Evolutionary conservation across 2,113 vertebrate genomes (phyloP), one percentile per base, ranked within the genome.

Genomic region (Riparia riparia): DNA sequence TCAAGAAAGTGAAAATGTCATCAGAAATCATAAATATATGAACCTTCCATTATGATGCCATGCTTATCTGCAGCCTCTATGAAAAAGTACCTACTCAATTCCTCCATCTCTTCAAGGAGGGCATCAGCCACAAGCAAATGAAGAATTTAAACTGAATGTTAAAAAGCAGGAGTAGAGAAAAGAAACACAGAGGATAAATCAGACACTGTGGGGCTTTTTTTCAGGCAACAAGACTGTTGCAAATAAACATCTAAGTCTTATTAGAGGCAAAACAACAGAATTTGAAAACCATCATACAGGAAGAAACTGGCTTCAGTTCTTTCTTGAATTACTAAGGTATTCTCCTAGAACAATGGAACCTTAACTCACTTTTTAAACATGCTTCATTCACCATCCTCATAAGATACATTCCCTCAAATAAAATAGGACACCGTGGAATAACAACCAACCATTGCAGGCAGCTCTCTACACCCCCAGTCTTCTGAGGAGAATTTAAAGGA

Each of bases 361-460:
- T 83, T 74, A 89, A 82, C 24, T 41, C 54, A 49, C 26, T 47
- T 84, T 68, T 86, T 54, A 10, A 72, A 84, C 6, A 76, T 31
- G 16, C 17, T 87, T 86, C 37, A 69, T 77, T 72, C 83, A 93
- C 58, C 32, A 34, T 16, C 57, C 81, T 41, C 10, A 7, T 17
- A 64, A 85, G 22, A 61, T 66, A 51, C 12, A 49, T 16, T 10
- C 17, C 34, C 37, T 14, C 34, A 31, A 47, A 87, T 32, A 89
- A 92, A 89, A 90, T 19, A 41, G 0, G 15, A 61, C 19, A 68
- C 1, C 1, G 29, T 26, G 9, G 19, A 91, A 60, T 60, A 96
- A 64, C n/a, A 80, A 82, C 0, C 42, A 82, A 29, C 12, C 42
- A 77, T 19, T 0, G 0, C 0, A 32, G 25, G 47, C 50, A 93